phyloP scores from a whole-genome alignment of 2,888 invertebrate species.

The Opisthograptis luteolata region DNA sequence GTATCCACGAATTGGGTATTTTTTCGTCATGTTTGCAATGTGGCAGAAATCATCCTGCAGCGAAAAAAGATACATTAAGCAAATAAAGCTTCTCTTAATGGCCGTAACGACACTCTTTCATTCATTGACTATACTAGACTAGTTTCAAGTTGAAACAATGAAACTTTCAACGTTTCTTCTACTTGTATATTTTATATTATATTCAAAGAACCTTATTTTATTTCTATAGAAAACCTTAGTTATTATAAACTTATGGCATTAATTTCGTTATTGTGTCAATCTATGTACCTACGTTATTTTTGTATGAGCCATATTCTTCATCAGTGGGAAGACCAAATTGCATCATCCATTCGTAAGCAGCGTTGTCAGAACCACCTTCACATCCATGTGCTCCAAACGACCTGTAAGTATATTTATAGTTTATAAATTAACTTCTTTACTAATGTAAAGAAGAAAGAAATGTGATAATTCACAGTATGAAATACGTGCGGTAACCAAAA shows the following conservation, averaged over 20 bases:
- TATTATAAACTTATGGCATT: background rate
- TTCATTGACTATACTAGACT: too few species aligned
- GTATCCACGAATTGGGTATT: conserved; percentile 89
- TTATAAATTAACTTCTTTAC: background rate
- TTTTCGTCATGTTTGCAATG: conserved; percentile 85
- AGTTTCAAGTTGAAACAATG: too few species aligned
- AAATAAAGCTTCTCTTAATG: too few species aligned
- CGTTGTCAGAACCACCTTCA: conserved; percentile 95
- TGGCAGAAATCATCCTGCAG: conserved; percentile 92
- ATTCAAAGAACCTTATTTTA: too few species aligned
- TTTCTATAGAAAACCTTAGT: too few species aligned
- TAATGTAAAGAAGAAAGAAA: too few species aligned
- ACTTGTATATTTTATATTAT: too few species aligned
- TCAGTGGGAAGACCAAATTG: conserved; percentile 91
- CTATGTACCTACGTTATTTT: conserved; percentile 84
- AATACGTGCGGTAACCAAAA: too few species aligned
- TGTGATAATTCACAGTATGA: too few species aligned
- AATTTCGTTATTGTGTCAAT: background rate
- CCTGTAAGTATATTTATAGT: conserved; percentile 51
- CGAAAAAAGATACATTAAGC: conserved; percentile 37
- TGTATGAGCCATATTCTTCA: conserved; percentile 94
- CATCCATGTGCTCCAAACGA: conserved; percentile 94
- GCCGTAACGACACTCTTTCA: too few species aligned
- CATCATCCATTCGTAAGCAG: conserved; percentile 95
- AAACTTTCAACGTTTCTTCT: too few species aligned